Percentiles rank a stretch among this genome's conserved stretches.
phyloP scores from a whole-genome alignment of 1,140 invertebrate genomes.

The Onthophagus taurus region DNA sequence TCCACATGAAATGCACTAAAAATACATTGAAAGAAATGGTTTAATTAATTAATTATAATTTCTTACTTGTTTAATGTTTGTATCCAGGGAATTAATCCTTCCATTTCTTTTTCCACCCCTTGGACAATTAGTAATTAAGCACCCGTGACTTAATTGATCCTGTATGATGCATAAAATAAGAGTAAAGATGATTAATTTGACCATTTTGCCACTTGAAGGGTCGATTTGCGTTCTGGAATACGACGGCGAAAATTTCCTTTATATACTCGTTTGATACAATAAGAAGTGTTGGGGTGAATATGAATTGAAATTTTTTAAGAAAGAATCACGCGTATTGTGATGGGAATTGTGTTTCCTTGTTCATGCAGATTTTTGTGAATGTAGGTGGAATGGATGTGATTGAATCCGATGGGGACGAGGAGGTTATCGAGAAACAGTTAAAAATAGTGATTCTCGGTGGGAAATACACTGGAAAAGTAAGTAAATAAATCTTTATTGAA shows the following conservation, averaged over 20 bases:
- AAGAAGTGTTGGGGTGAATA: too few species aligned
- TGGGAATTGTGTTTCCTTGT: too few species aligned
- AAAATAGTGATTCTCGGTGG: conserved; percentile 78
- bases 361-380: not conserved
- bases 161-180: conserved; percentile 11
- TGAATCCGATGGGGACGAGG: conserved; percentile 59
- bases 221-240: too few species aligned
- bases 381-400: conserved; percentile 43
- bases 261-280: too few species aligned
- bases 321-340: too few species aligned
- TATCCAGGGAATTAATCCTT: conserved; percentile 28
- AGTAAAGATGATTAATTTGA: too few species aligned
- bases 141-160: conserved; percentile 30
- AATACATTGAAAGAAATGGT: conserved; percentile 8
- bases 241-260: too few species aligned
- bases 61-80: conserved; percentile 34
- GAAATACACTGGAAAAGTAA: conserved; percentile 73
- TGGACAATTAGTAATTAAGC: conserved; percentile 46
- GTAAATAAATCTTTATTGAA: too few species aligned
- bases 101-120: conserved; percentile 43
- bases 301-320: too few species aligned
- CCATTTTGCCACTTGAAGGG: too few species aligned
- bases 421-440: conserved; percentile 53
- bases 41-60: too few species aligned
- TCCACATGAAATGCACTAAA: conserved; percentile 42